Base-by-base conservation (phyloP, 2,113 vertebrate species). In the Phaethon lepturus region DNA sequence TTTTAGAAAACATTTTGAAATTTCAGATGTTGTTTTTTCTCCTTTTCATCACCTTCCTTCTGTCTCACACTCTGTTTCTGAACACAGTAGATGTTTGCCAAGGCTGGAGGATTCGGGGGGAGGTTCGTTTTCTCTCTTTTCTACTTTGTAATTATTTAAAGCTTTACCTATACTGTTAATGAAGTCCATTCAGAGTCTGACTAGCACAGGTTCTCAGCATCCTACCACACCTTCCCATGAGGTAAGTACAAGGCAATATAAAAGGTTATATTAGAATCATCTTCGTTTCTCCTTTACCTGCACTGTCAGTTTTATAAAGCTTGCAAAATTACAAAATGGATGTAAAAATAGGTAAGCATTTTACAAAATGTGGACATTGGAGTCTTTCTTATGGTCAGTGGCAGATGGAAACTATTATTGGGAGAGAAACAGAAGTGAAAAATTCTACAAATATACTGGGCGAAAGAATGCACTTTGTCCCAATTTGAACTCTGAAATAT, bases 1-100 rank as follows among this genome's bases (percentile, higher is more conserved):
- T 86, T 81, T 59, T 9, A 3, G 80, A 59, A 95, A 96, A 78
- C 77, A 87, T n/a, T 88, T 88, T 84, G 79, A 56, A 77, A 84
- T 92, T 95, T 96, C 90, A 91, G 83, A 92, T 95, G 83, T 67
- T 95, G 77, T 78, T 91, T 95, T 84, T 92, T 63, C 40, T 83
- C 40, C 15, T 80, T 83, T 93, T 94, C 2, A 10, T 86, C 83
- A 81, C 86, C 80, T 87, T 86, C 76, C 80, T 93, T 86, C 93
- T 81, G 52, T 78, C 60, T 95, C 64, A 3, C 22, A 1, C 40
- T 83, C 67, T 75, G 68, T 60, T 94, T 55, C 82, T 72, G 77
- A 88, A 53, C 29, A 60, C 52, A 68, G 73, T 13, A 78, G 45
- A 25, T 38, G 7, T 81, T 92, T 83, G 71, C 62, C 81, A 75